Conservation (phyloP, 2,113 vertebrate species). For the Manacus vitellinus region DNA sequence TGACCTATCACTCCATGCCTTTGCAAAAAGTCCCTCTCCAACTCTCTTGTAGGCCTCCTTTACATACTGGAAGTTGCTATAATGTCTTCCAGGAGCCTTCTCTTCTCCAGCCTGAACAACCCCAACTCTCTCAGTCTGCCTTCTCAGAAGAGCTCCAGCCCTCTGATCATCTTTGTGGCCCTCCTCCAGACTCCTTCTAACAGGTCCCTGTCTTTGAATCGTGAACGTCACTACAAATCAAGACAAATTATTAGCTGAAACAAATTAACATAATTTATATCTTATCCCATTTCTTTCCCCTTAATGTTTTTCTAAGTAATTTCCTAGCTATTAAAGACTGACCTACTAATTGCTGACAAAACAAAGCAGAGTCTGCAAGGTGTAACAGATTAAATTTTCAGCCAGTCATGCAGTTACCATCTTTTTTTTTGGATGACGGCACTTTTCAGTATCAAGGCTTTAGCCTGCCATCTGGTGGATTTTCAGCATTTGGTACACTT, state of each 20-base stretch:
- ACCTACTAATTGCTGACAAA: not conserved
- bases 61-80: not conserved
- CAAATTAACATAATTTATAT: not conserved
- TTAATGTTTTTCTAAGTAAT: not conserved
- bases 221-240: not conserved
- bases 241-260: not conserved
- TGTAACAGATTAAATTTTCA: not conserved
- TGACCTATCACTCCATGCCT: not conserved
- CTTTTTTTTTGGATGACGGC: accelerated
- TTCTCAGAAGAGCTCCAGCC: not conserved
- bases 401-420: not conserved
- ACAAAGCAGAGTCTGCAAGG: not conserved
- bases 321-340: not conserved
- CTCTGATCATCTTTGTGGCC: not conserved
- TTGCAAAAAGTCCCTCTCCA: not conserved
- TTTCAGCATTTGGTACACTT: not conserved
- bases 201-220: not conserved
- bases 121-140: not conserved
- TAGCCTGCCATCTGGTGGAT: constrained; percentile 68
- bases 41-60: not conserved
- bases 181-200: not conserved
- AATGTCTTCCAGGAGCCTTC: not conserved
- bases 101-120: not conserved
- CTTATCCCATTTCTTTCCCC: not conserved
- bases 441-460: constrained; percentile 15